Conservation (phyloP, 2,888 invertebrate species). For the Tenthredo mesomela region DNA sequence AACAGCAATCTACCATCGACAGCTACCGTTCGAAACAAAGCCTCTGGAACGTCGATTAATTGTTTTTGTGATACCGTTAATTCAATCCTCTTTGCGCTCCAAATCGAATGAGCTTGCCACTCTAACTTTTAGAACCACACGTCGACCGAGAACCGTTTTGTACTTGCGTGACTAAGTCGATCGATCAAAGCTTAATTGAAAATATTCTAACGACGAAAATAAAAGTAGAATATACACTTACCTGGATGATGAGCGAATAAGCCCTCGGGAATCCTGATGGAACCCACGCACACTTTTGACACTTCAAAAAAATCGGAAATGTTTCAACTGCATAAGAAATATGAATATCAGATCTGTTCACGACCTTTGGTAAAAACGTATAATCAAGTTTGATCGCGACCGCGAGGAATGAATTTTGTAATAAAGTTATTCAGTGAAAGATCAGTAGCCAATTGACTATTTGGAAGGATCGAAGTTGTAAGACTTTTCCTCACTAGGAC, state of each 20-base stretch:
- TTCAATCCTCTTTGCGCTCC: conserved; percentile 2
- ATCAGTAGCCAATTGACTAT: conserved; percentile 1
- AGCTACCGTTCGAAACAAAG: conserved; percentile 10
- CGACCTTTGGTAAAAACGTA: background rate
- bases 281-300: background rate
- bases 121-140: background rate
- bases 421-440: background rate
- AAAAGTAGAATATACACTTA: background rate
- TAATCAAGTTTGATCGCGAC: background rate
- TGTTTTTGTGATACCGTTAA: conserved; percentile 33
- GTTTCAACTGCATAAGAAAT: background rate
- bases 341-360: background rate
- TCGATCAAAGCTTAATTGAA: background rate
- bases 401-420: background rate
- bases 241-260: background rate
- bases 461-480: background rate
- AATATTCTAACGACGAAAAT: background rate
- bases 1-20: background rate
- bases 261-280: background rate
- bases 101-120: background rate
- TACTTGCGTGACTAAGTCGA: background rate
- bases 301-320: background rate
- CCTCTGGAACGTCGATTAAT: conserved; percentile 23
- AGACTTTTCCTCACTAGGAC: conserved; percentile 19
- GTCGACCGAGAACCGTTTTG: background rate